Conservation (phyloP, 2,113 vertebrate genomes). For the Hymenochirus boettgeri region DNA sequence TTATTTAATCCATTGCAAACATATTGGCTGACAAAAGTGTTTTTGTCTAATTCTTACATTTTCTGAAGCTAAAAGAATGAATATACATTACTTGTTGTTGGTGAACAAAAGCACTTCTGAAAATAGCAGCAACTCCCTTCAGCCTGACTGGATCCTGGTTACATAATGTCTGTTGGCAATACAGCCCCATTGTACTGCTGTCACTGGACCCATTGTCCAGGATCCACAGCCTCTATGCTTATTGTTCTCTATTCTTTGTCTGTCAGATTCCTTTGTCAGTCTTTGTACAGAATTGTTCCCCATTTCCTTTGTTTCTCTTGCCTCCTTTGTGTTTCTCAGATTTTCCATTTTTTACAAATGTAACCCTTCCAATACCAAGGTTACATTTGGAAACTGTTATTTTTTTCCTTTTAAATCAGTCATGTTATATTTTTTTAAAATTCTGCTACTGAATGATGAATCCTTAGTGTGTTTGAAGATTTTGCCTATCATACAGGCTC, state of each 20-base stretch:
- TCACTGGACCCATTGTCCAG: slow-evolving; percentile 96
- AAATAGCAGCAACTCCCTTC: slow-evolving; percentile 77
- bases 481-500: too few species aligned
- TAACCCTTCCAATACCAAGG: too few species aligned
- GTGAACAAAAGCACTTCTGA: slow-evolving; percentile 95
- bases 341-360: too few species aligned
- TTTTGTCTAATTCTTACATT: slow-evolving; percentile 13
- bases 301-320: slow-evolving; percentile 90
- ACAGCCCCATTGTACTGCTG: slow-evolving; percentile 94
- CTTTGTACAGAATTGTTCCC: slow-evolving; percentile 89
- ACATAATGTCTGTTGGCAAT: slow-evolving; percentile 99
- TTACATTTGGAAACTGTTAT: too few species aligned
- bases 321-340: slow-evolving; percentile 65
- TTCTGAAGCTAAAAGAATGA: slow-evolving; percentile 28
- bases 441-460: too few species aligned
- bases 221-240: slow-evolving; percentile 88
- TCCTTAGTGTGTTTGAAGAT: too few species aligned
- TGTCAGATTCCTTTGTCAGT: slow-evolving; percentile 84
- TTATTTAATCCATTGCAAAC: neutral
- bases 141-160: slow-evolving; percentile 59
- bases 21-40: slow-evolving; percentile 21
- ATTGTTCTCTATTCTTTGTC: slow-evolving; percentile 99
- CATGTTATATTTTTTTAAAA: too few species aligned
- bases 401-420: too few species aligned
- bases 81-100: slow-evolving; percentile 53